phyloP scores from a whole-genome alignment of 2,113 vertebrate genomes.

The Oncorhynchus keta region DNA sequence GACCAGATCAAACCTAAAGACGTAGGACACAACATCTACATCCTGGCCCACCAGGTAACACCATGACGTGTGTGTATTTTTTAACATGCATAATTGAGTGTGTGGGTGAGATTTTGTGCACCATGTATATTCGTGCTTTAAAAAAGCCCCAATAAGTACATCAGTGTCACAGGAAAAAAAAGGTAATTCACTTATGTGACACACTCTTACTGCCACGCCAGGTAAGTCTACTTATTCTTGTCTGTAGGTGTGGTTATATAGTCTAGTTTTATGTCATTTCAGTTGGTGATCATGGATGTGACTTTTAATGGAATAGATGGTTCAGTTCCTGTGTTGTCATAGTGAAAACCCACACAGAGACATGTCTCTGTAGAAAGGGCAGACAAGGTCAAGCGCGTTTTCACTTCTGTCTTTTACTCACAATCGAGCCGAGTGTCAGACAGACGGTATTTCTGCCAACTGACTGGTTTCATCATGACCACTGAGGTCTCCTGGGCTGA shows the following conservation, averaged over 20 bases:
- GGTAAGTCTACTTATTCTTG: neutral
- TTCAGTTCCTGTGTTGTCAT: neutral
- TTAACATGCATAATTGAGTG: too few species aligned
- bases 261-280: neutral
- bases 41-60: slow-evolving; percentile 93
- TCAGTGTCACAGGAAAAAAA: neutral
- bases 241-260: neutral
- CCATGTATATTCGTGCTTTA: too few species aligned
- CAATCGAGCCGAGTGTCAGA: slow-evolving; percentile 61
- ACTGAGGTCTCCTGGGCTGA: slow-evolving; percentile 57
- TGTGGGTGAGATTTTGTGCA: too few species aligned
- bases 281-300: neutral
- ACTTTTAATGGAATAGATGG: neutral
- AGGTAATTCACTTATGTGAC: slow-evolving; percentile 22
- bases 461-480: slow-evolving; percentile 74
- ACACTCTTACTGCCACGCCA: slow-evolving; percentile 11
- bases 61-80: slow-evolving; percentile 1
- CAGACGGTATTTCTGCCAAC: slow-evolving; percentile 68
- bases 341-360: too few species aligned
- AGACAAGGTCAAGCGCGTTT: slow-evolving; percentile 23
- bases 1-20: slow-evolving; percentile 87
- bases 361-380: too few species aligned
- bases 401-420: slow-evolving; percentile 71
- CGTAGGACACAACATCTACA: slow-evolving; percentile 98
- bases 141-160: too few species aligned